phyloP scores from a whole-genome alignment of 2,888 invertebrate genomes.

The Agrilus cyanescens region DNA sequence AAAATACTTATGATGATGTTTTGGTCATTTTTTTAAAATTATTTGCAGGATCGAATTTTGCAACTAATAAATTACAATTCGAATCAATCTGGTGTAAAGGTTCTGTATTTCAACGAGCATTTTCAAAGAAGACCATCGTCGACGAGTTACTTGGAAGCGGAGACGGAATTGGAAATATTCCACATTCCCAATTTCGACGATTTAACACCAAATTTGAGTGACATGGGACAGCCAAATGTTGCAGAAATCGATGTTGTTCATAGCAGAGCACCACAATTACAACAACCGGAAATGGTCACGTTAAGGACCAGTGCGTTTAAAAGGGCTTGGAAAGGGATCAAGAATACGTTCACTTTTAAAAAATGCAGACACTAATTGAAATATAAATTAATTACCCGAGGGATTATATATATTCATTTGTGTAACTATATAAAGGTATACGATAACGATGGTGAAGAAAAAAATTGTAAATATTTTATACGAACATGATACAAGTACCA shows the following conservation, averaged over 20 bases:
- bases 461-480: too few species aligned
- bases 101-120: constrained; percentile 6
- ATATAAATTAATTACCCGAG: too few species aligned
- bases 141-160: constrained; percentile 3
- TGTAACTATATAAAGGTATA: too few species aligned
- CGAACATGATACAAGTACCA: too few species aligned
- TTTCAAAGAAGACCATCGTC: constrained; percentile 2
- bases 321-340: constrained; percentile 5
- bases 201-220: too few species aligned
- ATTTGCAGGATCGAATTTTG: constrained; percentile 13
- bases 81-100: neutral
- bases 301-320: neutral
- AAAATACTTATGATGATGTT: too few species aligned
- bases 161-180: constrained; percentile 7
- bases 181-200: neutral
- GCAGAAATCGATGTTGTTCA: constrained; percentile 3
- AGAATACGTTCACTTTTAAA: constrained; percentile 11
- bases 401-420: too few species aligned
- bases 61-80: constrained; percentile 14
- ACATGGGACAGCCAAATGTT: too few species aligned
- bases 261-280: constrained; percentile 1
- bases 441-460: too few species aligned
- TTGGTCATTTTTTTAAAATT: too few species aligned
- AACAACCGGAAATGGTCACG: constrained; percentile 2
- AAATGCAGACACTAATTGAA: constrained; percentile 7